Conservation (phyloP, 2,888 invertebrate species). For the Baronia brevicornis region DNA sequence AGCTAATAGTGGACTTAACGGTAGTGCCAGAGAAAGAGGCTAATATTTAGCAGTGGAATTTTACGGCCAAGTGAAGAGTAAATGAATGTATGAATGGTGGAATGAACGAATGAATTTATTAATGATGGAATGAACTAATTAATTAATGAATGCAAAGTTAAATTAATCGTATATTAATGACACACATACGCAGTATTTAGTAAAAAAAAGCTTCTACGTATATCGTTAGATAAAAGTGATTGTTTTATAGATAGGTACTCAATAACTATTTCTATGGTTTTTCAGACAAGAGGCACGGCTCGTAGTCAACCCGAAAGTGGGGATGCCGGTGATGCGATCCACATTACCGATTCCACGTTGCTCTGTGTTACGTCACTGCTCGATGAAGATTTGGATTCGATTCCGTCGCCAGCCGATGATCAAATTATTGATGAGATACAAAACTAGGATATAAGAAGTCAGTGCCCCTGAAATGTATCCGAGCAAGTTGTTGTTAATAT, state of each 20-base stretch:
- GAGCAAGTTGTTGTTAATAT: slow-evolving; percentile 39
- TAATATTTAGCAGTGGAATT: too few relatives aligned
- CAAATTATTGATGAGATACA: slow-evolving; percentile 25
- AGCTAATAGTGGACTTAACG: too few relatives aligned
- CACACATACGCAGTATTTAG: too few relatives aligned
- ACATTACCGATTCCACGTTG: slow-evolving; percentile 45
- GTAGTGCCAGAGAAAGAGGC: too few relatives aligned
- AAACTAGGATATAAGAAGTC: slow-evolving; percentile 26
- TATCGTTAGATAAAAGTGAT: too few relatives aligned
- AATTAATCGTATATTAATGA: too few relatives aligned
- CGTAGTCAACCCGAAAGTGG: slow-evolving; percentile 47
- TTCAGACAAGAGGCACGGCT: slow-evolving; percentile 42
- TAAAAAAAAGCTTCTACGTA: too few relatives aligned
- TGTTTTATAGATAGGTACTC: background rate
- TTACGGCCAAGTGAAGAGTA: too few relatives aligned
- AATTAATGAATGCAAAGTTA: too few relatives aligned
- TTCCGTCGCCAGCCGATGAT: slow-evolving; percentile 25
- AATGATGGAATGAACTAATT: too few relatives aligned
- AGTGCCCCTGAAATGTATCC: slow-evolving; percentile 48
- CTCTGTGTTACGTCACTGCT: slow-evolving; percentile 54
- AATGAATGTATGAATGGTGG: too few relatives aligned
- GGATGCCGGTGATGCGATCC: slow-evolving; percentile 50
- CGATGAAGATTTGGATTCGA: slow-evolving; percentile 42
- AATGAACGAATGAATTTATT: too few relatives aligned
- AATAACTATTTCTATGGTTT: slow-evolving; percentile 6